Base-by-base conservation (phyloP, 1,140 invertebrate species). In the Drosophila punjabiensis region DNA sequence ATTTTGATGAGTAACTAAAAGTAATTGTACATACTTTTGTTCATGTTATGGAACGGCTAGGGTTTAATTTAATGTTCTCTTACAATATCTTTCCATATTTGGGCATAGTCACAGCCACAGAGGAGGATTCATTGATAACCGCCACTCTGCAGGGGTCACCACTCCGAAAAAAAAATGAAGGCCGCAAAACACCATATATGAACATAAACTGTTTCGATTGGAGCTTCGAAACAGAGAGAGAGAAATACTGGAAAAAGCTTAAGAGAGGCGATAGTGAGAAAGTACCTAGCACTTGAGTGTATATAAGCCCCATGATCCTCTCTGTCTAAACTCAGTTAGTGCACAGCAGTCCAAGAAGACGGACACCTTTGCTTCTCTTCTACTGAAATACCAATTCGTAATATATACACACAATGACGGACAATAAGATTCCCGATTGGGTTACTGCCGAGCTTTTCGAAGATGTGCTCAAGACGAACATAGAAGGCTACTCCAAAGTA, bases 371-470 rank as follows among this genome's bases (percentile, higher is more conserved):
- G 11, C 8, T 53, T 53, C 50, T 18, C 30, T 18, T 33, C n/a
- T 18, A 8, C 6, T 18, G 30, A 1, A 33, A 18, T 18, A 53
- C 10, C 8, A 18, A 33, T 20, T 33, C n/a, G 10, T 13, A 13
- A 53, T 52, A 33, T 33, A 53, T 20, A 53, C 3, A 33, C 2
- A 33, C 14, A 20, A 53, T 53, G 52, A 11, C 30, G 11, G 14
- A 20, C 10, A 84, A 48, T n/a, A 82, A 71, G 37, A 69, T 86
- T 4, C 91, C 91, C 32, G 65, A 79, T 14, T 92, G 85, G 88
- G 45, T 91, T n/a, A 69, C 69, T n/a, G 73, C 78, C 0, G 75
- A 84, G 7, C 9, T 67, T 11, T 92, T 92, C 43, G 63, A 82
- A 39, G 74, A 87, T 45, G 35, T 90, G 11, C 76, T 92, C 0